These are phyloP conservation scores for Halocaridina rubra DNA, from an alignment of 2,888 invertebrate genomes.

Conservation along the genomic window DNA sequence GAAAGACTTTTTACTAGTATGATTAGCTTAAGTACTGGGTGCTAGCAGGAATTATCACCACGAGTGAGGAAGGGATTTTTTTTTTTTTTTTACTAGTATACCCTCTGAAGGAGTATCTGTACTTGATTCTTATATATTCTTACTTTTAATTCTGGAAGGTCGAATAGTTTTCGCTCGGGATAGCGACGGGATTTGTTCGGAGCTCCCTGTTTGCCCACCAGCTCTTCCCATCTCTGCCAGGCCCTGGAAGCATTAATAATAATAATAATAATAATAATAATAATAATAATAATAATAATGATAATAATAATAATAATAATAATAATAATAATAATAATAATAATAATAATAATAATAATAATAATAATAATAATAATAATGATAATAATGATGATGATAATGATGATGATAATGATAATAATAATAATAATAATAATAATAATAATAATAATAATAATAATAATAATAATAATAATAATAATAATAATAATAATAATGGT, in stretches of 20 bases:
- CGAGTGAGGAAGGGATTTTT: no score
- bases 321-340: neutral
- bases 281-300: neutral
- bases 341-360: neutral
- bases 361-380: neutral
- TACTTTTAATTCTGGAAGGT: constrained; percentile 39
- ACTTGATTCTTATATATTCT: neutral
- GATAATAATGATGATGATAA: neutral
- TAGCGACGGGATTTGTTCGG: neutral
- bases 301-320: neutral
- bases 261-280: neutral
- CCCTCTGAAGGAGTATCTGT: no score
- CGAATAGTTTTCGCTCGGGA: constrained; percentile 3
- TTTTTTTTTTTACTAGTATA: no score
- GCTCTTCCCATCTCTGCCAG: constrained; percentile 28
- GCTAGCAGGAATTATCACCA: no score
- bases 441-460: neutral
- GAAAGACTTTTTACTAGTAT: no score
- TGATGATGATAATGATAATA: neutral
- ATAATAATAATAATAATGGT: neutral
- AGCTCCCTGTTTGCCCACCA: neutral
- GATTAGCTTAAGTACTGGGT: no score
- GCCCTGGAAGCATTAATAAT: constrained; percentile 2
- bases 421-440: neutral
- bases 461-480: neutral